Base-by-base conservation (phyloP, 2,888 invertebrate genomes). In the Agrenia bidenticulata region DNA sequence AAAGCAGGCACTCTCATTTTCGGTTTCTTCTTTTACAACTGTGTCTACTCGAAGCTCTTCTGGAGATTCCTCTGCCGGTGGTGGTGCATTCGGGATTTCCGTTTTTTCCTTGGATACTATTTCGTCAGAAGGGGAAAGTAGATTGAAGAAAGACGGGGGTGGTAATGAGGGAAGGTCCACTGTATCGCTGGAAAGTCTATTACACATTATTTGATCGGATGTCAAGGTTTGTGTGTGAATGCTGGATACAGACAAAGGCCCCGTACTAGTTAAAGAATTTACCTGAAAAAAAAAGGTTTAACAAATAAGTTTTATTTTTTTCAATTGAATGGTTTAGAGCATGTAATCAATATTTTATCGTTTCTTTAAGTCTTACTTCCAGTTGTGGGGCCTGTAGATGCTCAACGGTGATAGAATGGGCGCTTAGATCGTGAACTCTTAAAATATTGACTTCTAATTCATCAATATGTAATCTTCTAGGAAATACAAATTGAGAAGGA, bases 391-490 rank as follows among this genome's bases (percentile, higher is more conserved):
- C 65, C 39, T 69, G 64, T 7, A 76, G 61, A 55, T 72, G 67
- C 11, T 73, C 69, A 21, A 75, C 72, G 37, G 64, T 70, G 15
- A 74, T 67, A 51, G 66, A 69, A 32, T 66, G 67, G 24, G 76
- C 76, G 45, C 65, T 66, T 42, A 76, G 61, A 50, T 76, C 73
- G 56, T 73, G 73, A 23, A 74, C 74, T 66, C 73, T 64, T 24
- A 76, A 69, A 27, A 75, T 64, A 64, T 76, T 73, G 32, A 76
- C 76, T 69, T 74, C 74, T 62, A 76, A 63, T 59, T 76, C 73
- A 41, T 75, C 70, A 32, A 76, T 64, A 56, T 73, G 74, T 41
- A 76, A 56, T 42, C 73, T 57, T 19, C 67, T 70, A 7, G 76
- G 76, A 53, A 75, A 75, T 50, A 66, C 54, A 15, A 73, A 66